Conservation (phyloP, 2,888 invertebrate species). For the Cheilosia grossa region DNA sequence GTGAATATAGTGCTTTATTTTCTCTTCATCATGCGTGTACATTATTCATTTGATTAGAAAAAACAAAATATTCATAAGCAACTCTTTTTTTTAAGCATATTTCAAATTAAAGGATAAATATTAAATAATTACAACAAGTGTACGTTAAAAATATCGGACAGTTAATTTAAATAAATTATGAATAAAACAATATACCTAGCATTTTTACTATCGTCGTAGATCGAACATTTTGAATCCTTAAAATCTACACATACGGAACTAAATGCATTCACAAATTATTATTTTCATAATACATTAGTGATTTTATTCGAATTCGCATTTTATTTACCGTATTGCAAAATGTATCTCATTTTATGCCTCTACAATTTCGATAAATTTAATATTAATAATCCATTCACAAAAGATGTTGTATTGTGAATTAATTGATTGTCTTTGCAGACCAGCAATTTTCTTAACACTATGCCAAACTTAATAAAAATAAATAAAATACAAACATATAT, state of each 20-base stretch:
- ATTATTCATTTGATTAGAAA: slow-evolving; percentile 23
- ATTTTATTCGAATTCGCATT: slow-evolving; percentile 1
- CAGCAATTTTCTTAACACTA: slow-evolving; percentile 55
- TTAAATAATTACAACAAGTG: slow-evolving; percentile 4
- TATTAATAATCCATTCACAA: slow-evolving; percentile 14
- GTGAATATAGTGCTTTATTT: slow-evolving; percentile 30
- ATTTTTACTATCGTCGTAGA: slow-evolving; percentile 36
- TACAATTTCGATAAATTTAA: slow-evolving; percentile 11
- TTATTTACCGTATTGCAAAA: not conserved
- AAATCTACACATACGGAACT: too few relatives aligned
- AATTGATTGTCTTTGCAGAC: slow-evolving; percentile 29
- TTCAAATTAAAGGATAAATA: not conserved
- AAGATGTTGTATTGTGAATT: slow-evolving; percentile 32
- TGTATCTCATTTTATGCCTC: slow-evolving; percentile 14
- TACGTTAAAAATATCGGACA: slow-evolving; percentile 16
- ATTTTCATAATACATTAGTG: not conserved
- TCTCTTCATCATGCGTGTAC: slow-evolving; percentile 34
- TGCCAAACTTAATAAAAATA: slow-evolving; percentile 52
- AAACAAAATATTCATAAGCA: slow-evolving; percentile 2
- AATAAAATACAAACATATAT: slow-evolving; percentile 10
- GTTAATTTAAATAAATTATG: slow-evolving; percentile 29
- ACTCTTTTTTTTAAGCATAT: not conserved
- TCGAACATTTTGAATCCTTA: not conserved
- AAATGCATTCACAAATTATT: too few relatives aligned
- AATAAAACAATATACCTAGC: slow-evolving; percentile 21